A percentile compares a stretch with the other conserved stretches of the same genome.
These are phyloP conservation scores for Geothlypis trichas DNA, from an alignment of 2,113 vertebrate species.

Conservation along the genomic window DNA sequence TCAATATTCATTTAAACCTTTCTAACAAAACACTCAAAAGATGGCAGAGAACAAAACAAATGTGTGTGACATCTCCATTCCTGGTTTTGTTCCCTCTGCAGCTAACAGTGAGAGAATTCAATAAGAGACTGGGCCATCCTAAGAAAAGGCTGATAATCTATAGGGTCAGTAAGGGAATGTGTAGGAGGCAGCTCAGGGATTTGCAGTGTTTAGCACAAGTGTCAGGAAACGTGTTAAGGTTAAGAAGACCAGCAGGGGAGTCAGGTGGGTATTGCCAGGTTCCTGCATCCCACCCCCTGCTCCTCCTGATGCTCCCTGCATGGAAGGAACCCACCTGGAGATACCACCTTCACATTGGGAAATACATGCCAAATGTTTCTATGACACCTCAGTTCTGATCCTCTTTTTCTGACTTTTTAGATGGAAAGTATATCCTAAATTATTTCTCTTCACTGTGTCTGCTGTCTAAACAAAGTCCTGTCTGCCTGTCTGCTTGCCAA, in stretches of 20 bases:
- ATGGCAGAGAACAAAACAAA: background rate
- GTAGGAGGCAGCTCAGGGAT: slow-evolving; percentile 36
- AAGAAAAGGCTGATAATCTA: background rate
- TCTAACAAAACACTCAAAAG: background rate
- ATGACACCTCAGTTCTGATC: background rate
- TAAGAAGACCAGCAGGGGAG: background rate
- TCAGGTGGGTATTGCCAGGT: background rate
- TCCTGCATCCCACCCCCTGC: background rate
- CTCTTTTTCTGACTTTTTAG: background rate
- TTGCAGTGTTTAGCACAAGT: background rate
- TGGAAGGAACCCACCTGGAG: background rate
- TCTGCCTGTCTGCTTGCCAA: background rate
- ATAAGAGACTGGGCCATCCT: background rate
- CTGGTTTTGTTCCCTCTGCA: background rate
- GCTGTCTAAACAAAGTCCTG: background rate
- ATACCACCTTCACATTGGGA: background rate
- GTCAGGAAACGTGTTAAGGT: background rate
- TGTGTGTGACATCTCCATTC: fast-evolving
- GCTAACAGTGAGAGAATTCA: background rate
- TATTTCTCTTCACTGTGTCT: background rate
- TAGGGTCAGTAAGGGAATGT: background rate
- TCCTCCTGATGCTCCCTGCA: background rate
- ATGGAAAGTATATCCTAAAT: background rate
- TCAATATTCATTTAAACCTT: background rate
- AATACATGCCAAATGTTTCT: background rate